Evolutionary conservation across 2,113 vertebrate species (phyloP).

Genomic region (Lethenteron reissneri): DNA sequence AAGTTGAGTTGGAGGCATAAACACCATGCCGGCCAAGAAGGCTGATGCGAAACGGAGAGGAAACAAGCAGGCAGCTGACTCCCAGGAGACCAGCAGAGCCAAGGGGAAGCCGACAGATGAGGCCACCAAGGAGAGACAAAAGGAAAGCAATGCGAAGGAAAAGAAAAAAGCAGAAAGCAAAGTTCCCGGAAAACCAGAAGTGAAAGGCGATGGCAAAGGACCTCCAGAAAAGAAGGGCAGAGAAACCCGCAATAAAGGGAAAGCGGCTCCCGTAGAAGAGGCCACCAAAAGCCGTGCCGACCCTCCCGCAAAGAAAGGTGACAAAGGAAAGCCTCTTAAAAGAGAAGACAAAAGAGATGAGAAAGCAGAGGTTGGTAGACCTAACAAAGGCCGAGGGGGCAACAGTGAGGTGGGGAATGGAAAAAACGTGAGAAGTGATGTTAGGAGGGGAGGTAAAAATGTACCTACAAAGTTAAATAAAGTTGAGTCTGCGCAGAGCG

Average conservation of each 20-base stretch:
- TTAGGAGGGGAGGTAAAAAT: slow-evolving; percentile 22
- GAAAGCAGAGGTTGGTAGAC: slow-evolving; percentile 23
- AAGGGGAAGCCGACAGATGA: no score
- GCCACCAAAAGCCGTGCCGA: no score
- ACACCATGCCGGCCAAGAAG: slow-evolving; percentile 47
- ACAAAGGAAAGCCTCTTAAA: slow-evolving; percentile 26
- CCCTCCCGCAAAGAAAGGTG: slow-evolving; percentile 11
- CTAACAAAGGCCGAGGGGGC: slow-evolving; percentile 16
- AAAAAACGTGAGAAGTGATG: slow-evolving; percentile 21
- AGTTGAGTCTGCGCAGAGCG: slow-evolving; percentile 24
- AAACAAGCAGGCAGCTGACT: slow-evolving; percentile 16
- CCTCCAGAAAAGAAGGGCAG: no score
- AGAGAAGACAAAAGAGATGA: slow-evolving; percentile 13
- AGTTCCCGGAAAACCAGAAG: no score
- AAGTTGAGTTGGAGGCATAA: no score
- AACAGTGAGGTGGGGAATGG: slow-evolving; percentile 9
- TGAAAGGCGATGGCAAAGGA: no score
- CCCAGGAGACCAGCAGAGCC: no score
- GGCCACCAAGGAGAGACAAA: no score
- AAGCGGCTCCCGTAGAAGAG: no score
- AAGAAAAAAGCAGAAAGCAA: no score
- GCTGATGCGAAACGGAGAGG: slow-evolving; percentile 22
- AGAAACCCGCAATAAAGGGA: no score
- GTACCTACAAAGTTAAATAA: slow-evolving; percentile 9
- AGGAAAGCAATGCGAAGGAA: no score